Evolutionary conservation across 30 jellyfish, hydroid and myxozoan species (phyloP).

Genomic region (Cassiopea andromeda): DNA sequence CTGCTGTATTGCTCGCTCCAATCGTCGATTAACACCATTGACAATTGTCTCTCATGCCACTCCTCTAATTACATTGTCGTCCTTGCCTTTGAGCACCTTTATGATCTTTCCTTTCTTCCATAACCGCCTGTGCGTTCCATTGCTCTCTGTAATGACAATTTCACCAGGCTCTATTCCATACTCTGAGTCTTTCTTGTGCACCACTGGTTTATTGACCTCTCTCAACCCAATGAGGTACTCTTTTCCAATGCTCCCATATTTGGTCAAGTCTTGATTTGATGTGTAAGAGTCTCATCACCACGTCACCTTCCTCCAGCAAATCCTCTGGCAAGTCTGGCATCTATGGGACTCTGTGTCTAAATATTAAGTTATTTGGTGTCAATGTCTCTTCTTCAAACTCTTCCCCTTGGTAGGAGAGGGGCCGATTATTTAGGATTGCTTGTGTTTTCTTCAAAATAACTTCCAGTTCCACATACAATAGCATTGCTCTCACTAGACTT

Average conservation of each 20-base stretch:
- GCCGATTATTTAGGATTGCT: slow-evolving; percentile 18
- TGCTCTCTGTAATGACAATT: slow-evolving; percentile 28
- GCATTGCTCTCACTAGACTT: slow-evolving; percentile 16
- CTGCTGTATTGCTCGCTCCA: slow-evolving; percentile 66
- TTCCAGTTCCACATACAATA: slow-evolving; percentile 20
- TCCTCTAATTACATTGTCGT: slow-evolving; percentile 31
- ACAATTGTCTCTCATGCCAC: slow-evolving; percentile 22
- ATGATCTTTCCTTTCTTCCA: slow-evolving; percentile 64
- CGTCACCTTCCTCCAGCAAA: slow-evolving; percentile 17
- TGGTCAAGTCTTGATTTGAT: slow-evolving; percentile 1
- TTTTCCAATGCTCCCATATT: slow-evolving; percentile 40
- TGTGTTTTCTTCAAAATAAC: slow-evolving; percentile 21
- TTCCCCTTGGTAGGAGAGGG: slow-evolving; percentile 34
- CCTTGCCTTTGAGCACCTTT: slow-evolving; percentile 28
- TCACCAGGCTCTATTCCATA: slow-evolving; percentile 42
- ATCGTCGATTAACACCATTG: slow-evolving; percentile 24
- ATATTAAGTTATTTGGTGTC: slow-evolving; percentile 57
- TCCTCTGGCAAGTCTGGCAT: slow-evolving; percentile 38
- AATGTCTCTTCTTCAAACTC: slow-evolving; percentile 24
- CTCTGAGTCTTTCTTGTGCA: neutral
- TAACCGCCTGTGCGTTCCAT: slow-evolving; percentile 40
- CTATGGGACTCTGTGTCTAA: slow-evolving; percentile 27
- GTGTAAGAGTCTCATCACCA: neutral
- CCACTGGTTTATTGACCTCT: slow-evolving; percentile 29
- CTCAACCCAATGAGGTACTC: slow-evolving; percentile 51